Conservation (phyloP, 2,888 invertebrate genomes). For the Trissonchulus latispiculum region DNA sequence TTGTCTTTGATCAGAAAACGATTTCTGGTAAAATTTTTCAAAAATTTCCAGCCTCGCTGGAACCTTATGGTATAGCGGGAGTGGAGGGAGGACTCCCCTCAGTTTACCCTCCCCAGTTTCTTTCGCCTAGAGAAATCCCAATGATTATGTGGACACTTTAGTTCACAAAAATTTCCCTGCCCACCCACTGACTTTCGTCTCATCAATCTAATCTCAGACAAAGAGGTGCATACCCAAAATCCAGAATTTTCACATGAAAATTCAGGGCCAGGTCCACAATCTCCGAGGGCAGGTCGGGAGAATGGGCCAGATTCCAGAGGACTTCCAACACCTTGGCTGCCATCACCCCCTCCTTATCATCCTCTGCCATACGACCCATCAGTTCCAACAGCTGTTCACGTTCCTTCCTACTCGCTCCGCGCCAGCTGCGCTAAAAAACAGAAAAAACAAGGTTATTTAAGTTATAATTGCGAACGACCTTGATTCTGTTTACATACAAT, state of each 20-base stretch:
- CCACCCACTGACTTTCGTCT: too few species aligned
- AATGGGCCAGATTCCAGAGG: slow-evolving; percentile 93
- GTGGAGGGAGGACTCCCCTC: too few species aligned
- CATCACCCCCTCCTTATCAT: slow-evolving; percentile 97
- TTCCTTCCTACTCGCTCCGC: slow-evolving; percentile 86
- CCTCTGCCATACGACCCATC: slow-evolving; percentile 85
- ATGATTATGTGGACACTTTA: too few species aligned
- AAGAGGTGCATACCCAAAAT: slow-evolving; percentile 65
- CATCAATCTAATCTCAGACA: too few species aligned
- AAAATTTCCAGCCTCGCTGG: too few species aligned
- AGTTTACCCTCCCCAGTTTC: too few species aligned
- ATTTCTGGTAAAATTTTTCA: too few species aligned
- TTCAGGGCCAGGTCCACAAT: slow-evolving; percentile 91
- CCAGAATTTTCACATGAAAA: slow-evolving; percentile 90
- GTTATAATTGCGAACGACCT: not conserved
- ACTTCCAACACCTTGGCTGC: slow-evolving; percentile 86
- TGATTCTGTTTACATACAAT: not conserved
- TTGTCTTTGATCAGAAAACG: too few species aligned
- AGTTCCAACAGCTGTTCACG: slow-evolving; percentile 86
- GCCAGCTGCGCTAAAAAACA: slow-evolving; percentile 66
- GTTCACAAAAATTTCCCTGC: too few species aligned
- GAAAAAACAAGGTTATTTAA: slow-evolving; percentile 19
- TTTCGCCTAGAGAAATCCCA: too few species aligned
- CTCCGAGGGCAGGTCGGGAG: slow-evolving; percentile 88
- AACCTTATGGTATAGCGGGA: too few species aligned